phyloP scores from a whole-genome alignment of 2,888 invertebrate species.

The Ischnura elegans region DNA sequence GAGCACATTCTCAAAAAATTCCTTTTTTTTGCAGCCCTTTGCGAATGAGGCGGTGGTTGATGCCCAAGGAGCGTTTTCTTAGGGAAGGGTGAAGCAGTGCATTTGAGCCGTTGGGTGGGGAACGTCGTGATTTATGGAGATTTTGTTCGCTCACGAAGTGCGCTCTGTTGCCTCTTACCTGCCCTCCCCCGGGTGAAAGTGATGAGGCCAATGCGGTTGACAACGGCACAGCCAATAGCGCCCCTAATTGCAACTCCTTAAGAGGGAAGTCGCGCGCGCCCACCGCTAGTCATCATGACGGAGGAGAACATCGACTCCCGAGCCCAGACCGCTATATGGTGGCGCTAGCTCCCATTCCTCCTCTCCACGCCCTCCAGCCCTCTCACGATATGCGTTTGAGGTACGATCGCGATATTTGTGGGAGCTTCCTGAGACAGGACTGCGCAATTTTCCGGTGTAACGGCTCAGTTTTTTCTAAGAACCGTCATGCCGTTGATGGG shows the following conservation, averaged over 20 bases:
- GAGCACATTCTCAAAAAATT: too few relatives aligned
- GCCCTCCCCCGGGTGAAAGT: slow-evolving; percentile 30
- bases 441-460: too few relatives aligned
- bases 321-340: not conserved
- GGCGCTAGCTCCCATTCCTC: not conserved
- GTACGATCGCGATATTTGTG: not conserved
- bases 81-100: slow-evolving; percentile 2
- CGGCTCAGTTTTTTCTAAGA: too few relatives aligned
- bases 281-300: slow-evolving; percentile 64
- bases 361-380: not conserved
- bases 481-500: too few relatives aligned
- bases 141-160: slow-evolving; percentile 48
- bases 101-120: not conserved
- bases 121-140: slow-evolving; percentile 61
- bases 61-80: too few relatives aligned
- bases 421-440: not conserved
- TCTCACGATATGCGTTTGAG: too few relatives aligned
- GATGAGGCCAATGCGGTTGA: slow-evolving; percentile 62
- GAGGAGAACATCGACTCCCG: slow-evolving; percentile 30
- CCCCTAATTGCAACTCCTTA: slow-evolving; percentile 63
- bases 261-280: slow-evolving; percentile 65
- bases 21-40: too few relatives aligned
- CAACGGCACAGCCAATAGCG: slow-evolving; percentile 64
- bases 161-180: not conserved
- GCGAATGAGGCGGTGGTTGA: too few relatives aligned